Conservation (phyloP, 1,140 invertebrate species). For the Drosophila orosa region DNA sequence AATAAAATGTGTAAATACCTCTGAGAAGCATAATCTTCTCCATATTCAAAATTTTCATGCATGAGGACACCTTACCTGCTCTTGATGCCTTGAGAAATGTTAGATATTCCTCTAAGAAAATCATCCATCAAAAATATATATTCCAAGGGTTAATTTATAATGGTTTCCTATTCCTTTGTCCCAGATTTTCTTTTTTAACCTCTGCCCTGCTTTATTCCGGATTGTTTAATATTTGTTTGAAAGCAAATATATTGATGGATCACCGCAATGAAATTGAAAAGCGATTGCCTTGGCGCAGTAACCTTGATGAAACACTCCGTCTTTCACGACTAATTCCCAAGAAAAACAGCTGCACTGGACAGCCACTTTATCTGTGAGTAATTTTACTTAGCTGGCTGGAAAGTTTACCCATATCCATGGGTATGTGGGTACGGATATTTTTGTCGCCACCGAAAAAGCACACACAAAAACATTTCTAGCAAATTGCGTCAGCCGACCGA, state of each 20-base stretch:
- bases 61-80: constrained; percentile 5
- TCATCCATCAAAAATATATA: constrained; percentile 18
- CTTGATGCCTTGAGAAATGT: not conserved
- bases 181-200: constrained; percentile 24
- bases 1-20: not conserved
- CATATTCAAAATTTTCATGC: not conserved
- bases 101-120: not conserved
- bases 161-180: constrained; percentile 9
- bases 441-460: constrained; percentile 49
- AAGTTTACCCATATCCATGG: constrained; percentile 46
- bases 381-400: constrained; percentile 34
- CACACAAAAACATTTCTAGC: constrained; percentile 62
- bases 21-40: not conserved
- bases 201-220: constrained; percentile 11
- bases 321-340: constrained; percentile 36
- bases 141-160: constrained; percentile 34
- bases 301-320: constrained; percentile 38
- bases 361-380: constrained; percentile 33
- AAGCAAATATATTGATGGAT: constrained; percentile 37
- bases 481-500: constrained; percentile 67
- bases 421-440: constrained; percentile 33
- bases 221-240: constrained; percentile 30
- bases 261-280: constrained; percentile 25
- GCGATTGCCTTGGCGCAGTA: constrained; percentile 16
- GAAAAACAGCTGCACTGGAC: constrained; percentile 34